A percentile compares a stretch with the other conserved stretches of the same genome.
Evolutionary conservation across 2,113 vertebrate genomes (phyloP).

Genomic region (Cyrtonyx montezumae): DNA sequence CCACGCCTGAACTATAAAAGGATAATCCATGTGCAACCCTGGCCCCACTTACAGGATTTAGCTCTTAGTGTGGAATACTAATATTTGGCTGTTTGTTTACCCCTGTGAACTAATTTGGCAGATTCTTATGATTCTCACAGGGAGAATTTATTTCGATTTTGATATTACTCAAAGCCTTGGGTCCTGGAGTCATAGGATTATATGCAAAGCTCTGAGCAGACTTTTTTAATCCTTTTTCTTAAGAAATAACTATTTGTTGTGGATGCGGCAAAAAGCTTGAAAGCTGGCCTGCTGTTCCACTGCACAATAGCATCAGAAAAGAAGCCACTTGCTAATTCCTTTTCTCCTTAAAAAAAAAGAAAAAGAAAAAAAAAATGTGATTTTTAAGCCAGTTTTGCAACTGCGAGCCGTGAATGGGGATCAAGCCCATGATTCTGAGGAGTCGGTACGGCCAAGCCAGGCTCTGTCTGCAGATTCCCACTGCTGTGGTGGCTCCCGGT

Average conservation of each 20-base stretch:
- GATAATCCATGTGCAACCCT: constrained; percentile 72
- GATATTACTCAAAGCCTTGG: constrained; percentile 73
- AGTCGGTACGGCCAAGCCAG: neutral
- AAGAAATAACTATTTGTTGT: constrained; percentile 67
- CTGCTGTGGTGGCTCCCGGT: neutral
- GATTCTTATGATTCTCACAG: constrained; percentile 69
- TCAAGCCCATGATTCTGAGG: constrained; percentile 39
- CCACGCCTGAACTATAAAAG: constrained; percentile 72
- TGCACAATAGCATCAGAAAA: constrained; percentile 55
- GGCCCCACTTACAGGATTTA: constrained; percentile 71
- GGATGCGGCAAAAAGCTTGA: constrained; percentile 54
- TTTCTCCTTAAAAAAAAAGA: neutral
- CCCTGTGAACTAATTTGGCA: constrained; percentile 71
- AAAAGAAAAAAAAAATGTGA: neutral
- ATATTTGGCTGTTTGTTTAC: constrained; percentile 75
- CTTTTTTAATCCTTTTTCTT: constrained; percentile 70
- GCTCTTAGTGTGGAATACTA: constrained; percentile 70
- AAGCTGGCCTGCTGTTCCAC: constrained; percentile 64
- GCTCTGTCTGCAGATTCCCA: neutral
- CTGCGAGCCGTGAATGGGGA: constrained; percentile 45
- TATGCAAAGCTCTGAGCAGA: constrained; percentile 67
- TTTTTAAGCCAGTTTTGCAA: constrained; percentile 59
- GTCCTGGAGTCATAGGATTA: constrained; percentile 67
- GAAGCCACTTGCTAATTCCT: constrained; percentile 40
- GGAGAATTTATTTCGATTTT: constrained; percentile 71